These are phyloP conservation scores for Hestina assimilis DNA, from an alignment of 1,140 invertebrate genomes.

Conservation along the genomic window DNA sequence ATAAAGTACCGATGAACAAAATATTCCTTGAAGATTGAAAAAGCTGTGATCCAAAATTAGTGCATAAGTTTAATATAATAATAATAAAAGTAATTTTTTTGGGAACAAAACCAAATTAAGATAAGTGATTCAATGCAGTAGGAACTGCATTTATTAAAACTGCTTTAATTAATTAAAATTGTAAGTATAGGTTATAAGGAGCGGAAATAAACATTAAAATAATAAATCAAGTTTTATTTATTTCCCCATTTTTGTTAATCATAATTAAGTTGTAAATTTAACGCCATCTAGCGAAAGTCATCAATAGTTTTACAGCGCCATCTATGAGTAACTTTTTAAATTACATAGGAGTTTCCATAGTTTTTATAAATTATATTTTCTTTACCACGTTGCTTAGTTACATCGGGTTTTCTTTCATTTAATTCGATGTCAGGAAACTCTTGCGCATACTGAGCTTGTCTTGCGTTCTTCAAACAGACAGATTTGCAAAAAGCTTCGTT, in stretches of 20 bases:
- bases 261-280: not conserved
- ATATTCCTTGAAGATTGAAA: constrained; percentile 78
- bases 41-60: constrained; percentile 30
- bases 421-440: constrained; percentile 44
- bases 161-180: constrained; percentile 37
- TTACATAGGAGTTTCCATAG: constrained; percentile 6
- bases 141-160: constrained; percentile 47
- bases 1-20: constrained; percentile 81
- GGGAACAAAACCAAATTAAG: not conserved
- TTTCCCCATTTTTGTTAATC: not conserved
- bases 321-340: constrained; percentile 5
- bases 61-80: constrained; percentile 7
- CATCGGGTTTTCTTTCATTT: constrained; percentile 43
- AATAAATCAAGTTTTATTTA: not conserved
- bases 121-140: constrained; percentile 10
- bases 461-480: constrained; percentile 44
- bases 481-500: constrained; percentile 61
- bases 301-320: constrained; percentile 13
- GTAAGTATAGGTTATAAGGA: constrained; percentile 5
- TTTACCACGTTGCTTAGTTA: not conserved
- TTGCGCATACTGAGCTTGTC: constrained; percentile 19
- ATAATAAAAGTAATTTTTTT: not conserved
- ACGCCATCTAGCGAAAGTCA: constrained; percentile 24
- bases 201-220: constrained; percentile 10
- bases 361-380: not conserved